These are phyloP conservation scores for Elachura formosa DNA, from an alignment of 2,113 vertebrate genomes.

Conservation along the genomic window DNA sequence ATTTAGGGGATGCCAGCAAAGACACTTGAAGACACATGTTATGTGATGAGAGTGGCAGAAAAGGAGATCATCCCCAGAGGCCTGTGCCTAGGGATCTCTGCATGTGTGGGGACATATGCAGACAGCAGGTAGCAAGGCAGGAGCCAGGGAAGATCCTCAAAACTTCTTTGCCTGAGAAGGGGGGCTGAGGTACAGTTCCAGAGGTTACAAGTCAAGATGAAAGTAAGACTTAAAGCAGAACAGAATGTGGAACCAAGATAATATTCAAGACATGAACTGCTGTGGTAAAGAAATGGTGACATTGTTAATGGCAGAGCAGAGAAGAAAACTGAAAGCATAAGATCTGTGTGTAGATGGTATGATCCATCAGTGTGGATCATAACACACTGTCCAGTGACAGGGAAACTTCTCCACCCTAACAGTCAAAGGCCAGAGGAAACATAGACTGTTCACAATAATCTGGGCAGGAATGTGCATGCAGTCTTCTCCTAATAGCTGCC, in stretches of 20 bases:
- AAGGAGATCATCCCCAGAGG: neutral
- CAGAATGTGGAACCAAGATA: neutral
- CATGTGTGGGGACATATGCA: fast-evolving
- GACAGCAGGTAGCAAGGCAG: neutral
- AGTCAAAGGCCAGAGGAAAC: neutral
- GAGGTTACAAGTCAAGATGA: neutral
- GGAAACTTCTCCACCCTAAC: neutral
- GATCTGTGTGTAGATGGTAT: neutral
- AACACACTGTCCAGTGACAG: neutral
- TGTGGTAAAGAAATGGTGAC: neutral
- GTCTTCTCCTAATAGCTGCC: neutral
- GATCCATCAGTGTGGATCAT: neutral
- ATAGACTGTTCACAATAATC: neutral
- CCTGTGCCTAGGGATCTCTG: neutral
- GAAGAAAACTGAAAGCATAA: neutral
- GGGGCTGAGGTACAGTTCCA: neutral
- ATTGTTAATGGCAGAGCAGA: neutral
- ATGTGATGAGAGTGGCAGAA: neutral
- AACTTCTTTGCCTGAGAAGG: neutral
- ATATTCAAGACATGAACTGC: neutral
- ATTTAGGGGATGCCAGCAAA: neutral
- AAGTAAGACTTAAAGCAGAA: neutral
- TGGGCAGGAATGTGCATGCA: neutral
- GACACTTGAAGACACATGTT: neutral
- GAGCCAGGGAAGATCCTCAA: fast-evolving